These are phyloP conservation scores for Drosophila siamana DNA, from an alignment of 2,888 invertebrate genomes.

Conservation along the genomic window DNA sequence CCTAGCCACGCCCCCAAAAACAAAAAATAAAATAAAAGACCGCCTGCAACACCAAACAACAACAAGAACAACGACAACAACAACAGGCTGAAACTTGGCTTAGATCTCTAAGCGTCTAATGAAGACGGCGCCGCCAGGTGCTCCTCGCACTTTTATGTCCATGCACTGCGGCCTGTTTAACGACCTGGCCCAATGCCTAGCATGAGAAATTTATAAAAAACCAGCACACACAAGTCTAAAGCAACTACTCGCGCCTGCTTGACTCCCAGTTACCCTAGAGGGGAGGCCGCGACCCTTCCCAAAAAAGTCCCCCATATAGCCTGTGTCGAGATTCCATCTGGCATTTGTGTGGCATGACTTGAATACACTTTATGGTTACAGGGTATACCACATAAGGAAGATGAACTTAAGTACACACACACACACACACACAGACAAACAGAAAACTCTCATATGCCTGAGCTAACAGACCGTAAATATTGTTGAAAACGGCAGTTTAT, in stretches of 20 bases:
- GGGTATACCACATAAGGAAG: conserved; percentile 13
- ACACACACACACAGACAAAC: conserved; percentile 1
- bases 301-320: too few relatives aligned
- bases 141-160: conserved; percentile 72
- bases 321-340: background rate
- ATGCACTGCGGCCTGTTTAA: conserved; percentile 70
- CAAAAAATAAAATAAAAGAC: background rate
- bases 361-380: background rate
- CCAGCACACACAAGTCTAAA: conserved; percentile 4
- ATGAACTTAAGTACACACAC: conserved; percentile 17
- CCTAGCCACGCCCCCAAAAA: conserved; percentile 1
- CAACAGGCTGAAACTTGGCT: conserved; percentile 31
- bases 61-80: too few relatives aligned
- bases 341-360: background rate
- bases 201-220: conserved; percentile 63
- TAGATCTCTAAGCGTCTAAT: conserved; percentile 62
- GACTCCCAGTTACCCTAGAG: background rate
- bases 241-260: background rate
- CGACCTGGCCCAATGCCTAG: conserved; percentile 65
- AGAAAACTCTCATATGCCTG: conserved; percentile 60
- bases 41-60: conserved; percentile 7
- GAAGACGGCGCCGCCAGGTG: conserved; percentile 74
- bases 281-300: background rate
- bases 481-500: conserved; percentile 76
- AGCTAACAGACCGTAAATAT: conserved; percentile 77